Base-by-base conservation (phyloP, 1,140 invertebrate species). In the Heterodera schachtii region DNA sequence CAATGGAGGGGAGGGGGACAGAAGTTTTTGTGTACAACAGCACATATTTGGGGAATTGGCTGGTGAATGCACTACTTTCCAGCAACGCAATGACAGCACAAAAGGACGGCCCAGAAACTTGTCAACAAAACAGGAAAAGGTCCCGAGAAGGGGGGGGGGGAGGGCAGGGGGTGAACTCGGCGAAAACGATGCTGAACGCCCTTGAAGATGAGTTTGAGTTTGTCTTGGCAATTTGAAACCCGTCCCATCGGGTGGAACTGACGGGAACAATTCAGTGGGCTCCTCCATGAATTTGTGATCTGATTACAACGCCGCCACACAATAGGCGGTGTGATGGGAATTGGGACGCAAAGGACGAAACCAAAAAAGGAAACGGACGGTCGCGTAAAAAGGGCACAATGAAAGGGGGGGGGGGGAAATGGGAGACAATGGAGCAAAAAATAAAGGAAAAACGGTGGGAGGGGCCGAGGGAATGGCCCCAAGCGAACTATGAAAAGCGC, bases 11-110 rank as follows among this genome's bases (percentile, higher is more conserved):
- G 49, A 11, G 49, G 49, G 57, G 13, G 13, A 64, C 57, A 64
- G 57, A 64, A 19, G 57, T 64, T 64, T 64, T 64, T 64, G 57
- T 64, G 57, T 64, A 64, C 57, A 64, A 64, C 57, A 64, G 19
- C 19, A 5, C 57, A 64, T 64, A 64, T 64, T 64, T 64, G 57
- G 57, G 57, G 57, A 64, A 64, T 64, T 64, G 57, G 49, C 11
- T 52, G 49, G 49, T 52, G 6, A 11, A 13, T 64, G 57, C 16
- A 64, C 57, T 19, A 64, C 16, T 64, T 19, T 19, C 5, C 57
- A 64, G 57, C 57, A 64, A 19, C 5, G 57, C 57, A 64, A 64
- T 19, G 16, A 52, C 52, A 19, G 49, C 57, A 64, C 16, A 64
- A 64, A 64, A 64, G 57, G 19, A 11, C 57, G 1, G 19, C 5